Percentiles rank a stretch among this genome's conserved stretches.
These are phyloP conservation scores for Orientallactaga bullata DNA, from an alignment of 2,113 vertebrate species.

Conservation along the genomic window DNA sequence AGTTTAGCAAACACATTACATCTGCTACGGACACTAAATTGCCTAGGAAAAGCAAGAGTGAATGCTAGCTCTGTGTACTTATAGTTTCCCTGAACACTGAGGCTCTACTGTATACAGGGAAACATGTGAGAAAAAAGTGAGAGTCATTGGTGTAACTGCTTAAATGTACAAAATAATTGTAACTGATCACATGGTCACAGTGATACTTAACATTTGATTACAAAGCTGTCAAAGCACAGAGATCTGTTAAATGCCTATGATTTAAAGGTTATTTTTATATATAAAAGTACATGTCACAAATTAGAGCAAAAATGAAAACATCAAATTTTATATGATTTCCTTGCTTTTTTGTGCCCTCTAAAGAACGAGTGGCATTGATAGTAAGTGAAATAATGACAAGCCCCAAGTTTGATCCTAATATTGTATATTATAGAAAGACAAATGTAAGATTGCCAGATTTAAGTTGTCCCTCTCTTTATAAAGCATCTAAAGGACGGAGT, in stretches of 20 bases:
- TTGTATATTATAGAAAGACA: neutral
- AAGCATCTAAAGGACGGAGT: neutral
- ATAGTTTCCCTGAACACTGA: neutral
- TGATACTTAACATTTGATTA: neutral
- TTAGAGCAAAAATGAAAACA: neutral
- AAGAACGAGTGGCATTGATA: neutral
- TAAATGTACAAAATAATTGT: neutral
- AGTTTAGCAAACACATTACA: conserved; percentile 85
- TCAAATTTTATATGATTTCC: neutral
- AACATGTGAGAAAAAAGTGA: neutral
- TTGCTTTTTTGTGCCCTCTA: neutral
- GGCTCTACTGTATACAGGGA: neutral
- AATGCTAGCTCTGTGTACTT: neutral
- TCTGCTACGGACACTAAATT: conserved; percentile 71
- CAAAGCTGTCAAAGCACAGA: neutral
- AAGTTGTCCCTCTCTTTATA: neutral
- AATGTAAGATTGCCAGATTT: neutral
- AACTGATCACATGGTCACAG: neutral
- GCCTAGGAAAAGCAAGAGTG: conserved; percentile 64
- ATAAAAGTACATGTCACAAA: neutral
- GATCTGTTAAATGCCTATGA: neutral
- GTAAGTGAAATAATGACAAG: neutral
- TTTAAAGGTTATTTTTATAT: neutral
- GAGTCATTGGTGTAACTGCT: neutral
- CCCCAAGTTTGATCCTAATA: conserved; percentile 21